These are phyloP conservation scores for Campylomormyrus numenius DNA, from an alignment of 2,113 vertebrate genomes.

Conservation along the genomic window DNA sequence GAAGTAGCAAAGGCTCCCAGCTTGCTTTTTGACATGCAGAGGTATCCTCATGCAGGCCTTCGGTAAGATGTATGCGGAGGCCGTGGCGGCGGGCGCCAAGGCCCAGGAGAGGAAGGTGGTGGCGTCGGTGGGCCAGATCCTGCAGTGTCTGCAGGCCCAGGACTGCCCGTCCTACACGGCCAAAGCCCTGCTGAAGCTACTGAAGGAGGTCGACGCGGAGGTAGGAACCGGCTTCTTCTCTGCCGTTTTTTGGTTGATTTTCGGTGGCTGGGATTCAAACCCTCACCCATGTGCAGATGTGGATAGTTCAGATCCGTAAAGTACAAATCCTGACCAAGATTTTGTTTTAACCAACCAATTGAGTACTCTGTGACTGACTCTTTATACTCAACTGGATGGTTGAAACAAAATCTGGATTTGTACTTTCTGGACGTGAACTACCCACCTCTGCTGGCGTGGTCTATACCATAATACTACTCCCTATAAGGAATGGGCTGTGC, in stretches of 20 bases:
- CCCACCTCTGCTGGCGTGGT: neutral
- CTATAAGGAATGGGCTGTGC: neutral
- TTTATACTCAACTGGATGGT: too few species aligned
- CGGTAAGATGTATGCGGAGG: slow-evolving; percentile 59
- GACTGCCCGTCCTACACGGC: slow-evolving; percentile 73
- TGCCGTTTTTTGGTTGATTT: neutral
- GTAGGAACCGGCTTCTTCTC: slow-evolving; percentile 40
- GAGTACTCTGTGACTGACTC: too few species aligned
- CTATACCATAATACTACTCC: neutral
- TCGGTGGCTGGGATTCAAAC: neutral
- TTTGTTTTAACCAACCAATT: too few species aligned
- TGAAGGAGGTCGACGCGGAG: slow-evolving; percentile 67
- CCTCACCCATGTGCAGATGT: neutral
- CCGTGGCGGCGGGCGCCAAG: slow-evolving; percentile 47
- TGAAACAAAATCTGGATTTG: too few species aligned
- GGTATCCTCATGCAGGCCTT: slow-evolving; percentile 61
- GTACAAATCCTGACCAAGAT: too few species aligned
- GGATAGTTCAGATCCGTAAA: too few species aligned
- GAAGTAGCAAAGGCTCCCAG: neutral
- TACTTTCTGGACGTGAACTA: too few species aligned
- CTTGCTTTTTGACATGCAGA: neutral
- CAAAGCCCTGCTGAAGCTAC: slow-evolving; percentile 62
- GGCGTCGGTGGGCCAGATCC: slow-evolving; percentile 61
- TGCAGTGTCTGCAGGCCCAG: slow-evolving; percentile 54
- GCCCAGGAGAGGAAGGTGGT: slow-evolving; percentile 53